These are phyloP conservation scores for Hirtodrosophila confusa DNA, from an alignment of 2,888 invertebrate genomes.

Conservation along the genomic window DNA sequence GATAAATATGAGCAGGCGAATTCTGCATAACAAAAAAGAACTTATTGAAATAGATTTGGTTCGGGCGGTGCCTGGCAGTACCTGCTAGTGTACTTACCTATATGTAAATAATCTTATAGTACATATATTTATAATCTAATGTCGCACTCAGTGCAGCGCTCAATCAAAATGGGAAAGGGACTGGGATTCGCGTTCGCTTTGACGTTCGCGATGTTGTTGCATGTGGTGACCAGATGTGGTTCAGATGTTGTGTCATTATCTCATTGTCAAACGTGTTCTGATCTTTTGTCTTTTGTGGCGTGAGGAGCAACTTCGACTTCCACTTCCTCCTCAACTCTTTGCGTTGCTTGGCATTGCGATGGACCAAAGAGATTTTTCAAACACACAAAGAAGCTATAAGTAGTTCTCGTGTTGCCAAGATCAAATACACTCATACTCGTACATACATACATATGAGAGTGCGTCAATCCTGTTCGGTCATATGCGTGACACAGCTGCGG, in stretches of 20 bases:
- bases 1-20: no score
- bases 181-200: not conserved
- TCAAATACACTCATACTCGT: not conserved
- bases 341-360: slow-evolving; percentile 6
- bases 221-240: slow-evolving; percentile 63
- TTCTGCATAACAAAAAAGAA: no score
- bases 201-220: slow-evolving; percentile 20
- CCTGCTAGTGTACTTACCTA: no score
- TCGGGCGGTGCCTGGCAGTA: no score
- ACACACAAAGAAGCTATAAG: not conserved
- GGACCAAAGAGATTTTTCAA: slow-evolving; percentile 20
- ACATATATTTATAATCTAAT: slow-evolving; percentile 22
- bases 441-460: not conserved
- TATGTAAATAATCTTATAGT: not conserved
- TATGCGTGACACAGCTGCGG: no score
- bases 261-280: slow-evolving; percentile 53
- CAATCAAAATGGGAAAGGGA: slow-evolving; percentile 11
- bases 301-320: slow-evolving; percentile 8
- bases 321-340: slow-evolving; percentile 3
- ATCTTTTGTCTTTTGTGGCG: slow-evolving; percentile 39
- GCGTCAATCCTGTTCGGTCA: not conserved
- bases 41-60: no score
- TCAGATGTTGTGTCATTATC: slow-evolving; percentile 63
- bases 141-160: slow-evolving; percentile 1
- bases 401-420: not conserved